These are phyloP conservation scores for Drosophila putrida DNA, from an alignment of 2,888 invertebrate genomes.

Conservation along the genomic window DNA sequence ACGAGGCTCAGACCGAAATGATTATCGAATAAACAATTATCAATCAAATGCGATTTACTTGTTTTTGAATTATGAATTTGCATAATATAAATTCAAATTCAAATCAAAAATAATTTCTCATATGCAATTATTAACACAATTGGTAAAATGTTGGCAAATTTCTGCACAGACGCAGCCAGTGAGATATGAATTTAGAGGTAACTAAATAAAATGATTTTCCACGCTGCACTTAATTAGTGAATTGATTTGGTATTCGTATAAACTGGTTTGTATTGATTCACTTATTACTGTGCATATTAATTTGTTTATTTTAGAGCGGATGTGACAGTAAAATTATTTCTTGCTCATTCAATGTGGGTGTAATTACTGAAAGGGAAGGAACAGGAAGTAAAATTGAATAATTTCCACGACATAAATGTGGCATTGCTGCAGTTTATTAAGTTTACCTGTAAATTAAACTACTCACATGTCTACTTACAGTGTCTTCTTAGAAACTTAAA, in stretches of 20 bases:
- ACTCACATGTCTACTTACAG: neutral
- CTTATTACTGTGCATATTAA: neutral
- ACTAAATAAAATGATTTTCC: neutral
- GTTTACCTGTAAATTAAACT: neutral
- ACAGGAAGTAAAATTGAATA: neutral
- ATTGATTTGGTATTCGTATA: conserved; percentile 1
- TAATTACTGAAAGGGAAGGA: conserved; percentile 1
- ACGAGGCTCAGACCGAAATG: too few relatives aligned
- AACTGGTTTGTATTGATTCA: neutral
- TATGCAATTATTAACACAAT: neutral
- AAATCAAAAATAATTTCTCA: neutral
- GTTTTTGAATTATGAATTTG: neutral
- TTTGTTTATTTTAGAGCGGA: neutral
- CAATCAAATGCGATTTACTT: neutral
- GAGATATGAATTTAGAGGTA: neutral
- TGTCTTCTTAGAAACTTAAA: neutral
- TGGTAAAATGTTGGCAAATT: neutral
- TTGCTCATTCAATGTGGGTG: neutral
- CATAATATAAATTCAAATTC: neutral
- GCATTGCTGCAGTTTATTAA: neutral
- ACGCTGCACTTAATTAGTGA: conserved; percentile 13
- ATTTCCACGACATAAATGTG: neutral
- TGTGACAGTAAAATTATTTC: neutral
- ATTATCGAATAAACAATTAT: neutral
- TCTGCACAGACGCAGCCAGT: neutral